phyloP scores from a whole-genome alignment of 2,113 vertebrate genomes.

The Erythrolamprus reginae region DNA sequence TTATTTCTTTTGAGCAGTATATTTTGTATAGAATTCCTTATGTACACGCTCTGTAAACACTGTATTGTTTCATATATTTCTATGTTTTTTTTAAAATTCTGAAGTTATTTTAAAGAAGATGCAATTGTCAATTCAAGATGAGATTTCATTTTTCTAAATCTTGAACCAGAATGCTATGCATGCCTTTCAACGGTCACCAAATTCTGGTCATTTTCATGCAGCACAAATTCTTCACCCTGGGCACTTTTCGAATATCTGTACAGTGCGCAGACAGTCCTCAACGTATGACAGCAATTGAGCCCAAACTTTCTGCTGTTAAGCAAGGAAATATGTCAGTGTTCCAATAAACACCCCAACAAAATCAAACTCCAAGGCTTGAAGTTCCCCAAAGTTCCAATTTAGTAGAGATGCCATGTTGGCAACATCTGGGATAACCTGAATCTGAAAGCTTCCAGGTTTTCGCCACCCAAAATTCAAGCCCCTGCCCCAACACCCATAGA shows the following conservation, averaged over 20 bases:
- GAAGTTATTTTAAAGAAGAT: not conserved
- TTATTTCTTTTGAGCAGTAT: too few relatives aligned
- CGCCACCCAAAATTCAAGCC: too few relatives aligned
- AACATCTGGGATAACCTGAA: too few relatives aligned
- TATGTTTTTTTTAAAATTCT: not conserved
- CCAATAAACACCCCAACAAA: too few relatives aligned
- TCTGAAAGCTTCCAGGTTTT: too few relatives aligned
- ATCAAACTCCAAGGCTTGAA: too few relatives aligned
- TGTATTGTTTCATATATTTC: not conserved
- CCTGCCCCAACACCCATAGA: too few relatives aligned
- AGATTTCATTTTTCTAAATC: not conserved
- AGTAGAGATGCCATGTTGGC: too few relatives aligned
- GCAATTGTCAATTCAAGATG: not conserved
- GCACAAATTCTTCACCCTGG: not conserved
- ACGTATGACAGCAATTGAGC: not conserved
- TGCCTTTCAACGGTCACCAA: not conserved
- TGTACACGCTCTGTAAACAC: not conserved
- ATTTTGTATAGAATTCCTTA: not conserved
- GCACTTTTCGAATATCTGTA: not conserved
- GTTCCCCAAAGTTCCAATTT: too few relatives aligned
- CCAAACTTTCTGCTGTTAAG: not conserved
- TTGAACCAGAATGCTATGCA: not conserved
- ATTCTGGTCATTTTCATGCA: not conserved
- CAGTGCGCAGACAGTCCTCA: not conserved
- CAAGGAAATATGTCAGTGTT: not conserved